These are phyloP conservation scores for Equus quagga DNA, from an alignment of 2,113 vertebrate species.

Conservation along the genomic window DNA sequence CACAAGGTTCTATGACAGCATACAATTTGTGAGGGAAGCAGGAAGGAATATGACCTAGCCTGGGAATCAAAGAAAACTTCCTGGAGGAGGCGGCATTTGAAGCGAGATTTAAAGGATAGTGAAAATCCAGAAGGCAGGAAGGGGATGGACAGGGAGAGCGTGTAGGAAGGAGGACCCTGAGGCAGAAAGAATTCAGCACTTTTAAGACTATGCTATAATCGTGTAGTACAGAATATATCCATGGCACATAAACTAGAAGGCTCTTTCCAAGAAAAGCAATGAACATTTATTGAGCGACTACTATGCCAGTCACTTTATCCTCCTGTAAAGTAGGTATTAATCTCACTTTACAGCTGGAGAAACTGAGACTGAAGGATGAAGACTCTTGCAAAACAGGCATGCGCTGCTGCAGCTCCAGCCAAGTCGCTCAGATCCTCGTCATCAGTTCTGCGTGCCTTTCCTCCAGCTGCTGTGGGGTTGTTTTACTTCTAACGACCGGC, in stretches of 20 bases:
- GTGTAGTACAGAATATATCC: no score
- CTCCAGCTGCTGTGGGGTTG: background rate
- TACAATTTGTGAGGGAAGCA: background rate
- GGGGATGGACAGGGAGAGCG: background rate
- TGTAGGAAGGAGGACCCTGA: no score
- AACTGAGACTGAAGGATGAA: background rate
- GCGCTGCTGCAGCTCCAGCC: background rate
- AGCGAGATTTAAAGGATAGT: background rate
- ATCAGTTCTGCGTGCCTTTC: background rate
- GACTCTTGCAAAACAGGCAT: background rate
- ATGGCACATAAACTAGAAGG: background rate
- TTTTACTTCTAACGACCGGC: background rate
- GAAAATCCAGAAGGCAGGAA: background rate
- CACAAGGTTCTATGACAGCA: background rate
- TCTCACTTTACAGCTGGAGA: background rate
- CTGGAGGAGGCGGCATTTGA: background rate
- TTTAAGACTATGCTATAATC: background rate
- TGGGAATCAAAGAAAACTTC: background rate
- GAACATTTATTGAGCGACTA: background rate
- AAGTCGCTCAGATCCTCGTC: no score
- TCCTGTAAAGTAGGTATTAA: no score
- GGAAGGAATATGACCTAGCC: background rate
- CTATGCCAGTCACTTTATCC: background rate
- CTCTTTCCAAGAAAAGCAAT: background rate
- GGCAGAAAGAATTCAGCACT: background rate